Evolutionary conservation across 2,113 vertebrate species (phyloP), one percentile per base, ranked within the genome.

Genomic region (Grammomys surdaster): DNA sequence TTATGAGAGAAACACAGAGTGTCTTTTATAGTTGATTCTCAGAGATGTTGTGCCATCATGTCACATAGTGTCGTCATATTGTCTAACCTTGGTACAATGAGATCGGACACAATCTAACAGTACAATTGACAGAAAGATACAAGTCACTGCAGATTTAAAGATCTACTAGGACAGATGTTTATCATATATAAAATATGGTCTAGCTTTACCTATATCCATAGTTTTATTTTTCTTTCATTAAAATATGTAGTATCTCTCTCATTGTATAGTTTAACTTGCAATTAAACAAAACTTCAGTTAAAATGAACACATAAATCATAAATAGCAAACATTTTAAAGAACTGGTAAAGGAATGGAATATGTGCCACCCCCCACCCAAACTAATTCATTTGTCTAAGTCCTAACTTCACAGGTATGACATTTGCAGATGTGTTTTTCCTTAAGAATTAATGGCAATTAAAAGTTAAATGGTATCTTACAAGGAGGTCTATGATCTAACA

Each of bases 11-110:
- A 70, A 11, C 22, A 48, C 7, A 5, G 43, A 65, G 56, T 24
- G 26, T 51, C 28, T 94, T 60, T 73, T 7, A 2, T 36, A 85
- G 76, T 22, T 14, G 17, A 6, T 1, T 72, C 28, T 60, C 33
- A 63, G 16, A 85, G 10, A 13, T 22, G n/a, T 8, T 1, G 2
- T 1, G 2, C 2, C 40, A 28, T 43, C 36, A 3, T 51, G 36
- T 10, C 11, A 10, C 4, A 48, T 5, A 14, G 51, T 72, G 2
- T 24, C 40, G 33, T 58, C 31, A 40, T 12, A 60, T 28, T 70
- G 51, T 46, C 19, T 4, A 58, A 17, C 3, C 31, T 7, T 43
- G 46, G 10, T 17, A 6, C 76, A 36, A 2, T 33, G 28, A 12
- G 36, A 19, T 24, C 63, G 28, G 22, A 11, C 14, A 58, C 17